phyloP scores from a whole-genome alignment of 2,888 invertebrate species.

The Nezara viridula region DNA sequence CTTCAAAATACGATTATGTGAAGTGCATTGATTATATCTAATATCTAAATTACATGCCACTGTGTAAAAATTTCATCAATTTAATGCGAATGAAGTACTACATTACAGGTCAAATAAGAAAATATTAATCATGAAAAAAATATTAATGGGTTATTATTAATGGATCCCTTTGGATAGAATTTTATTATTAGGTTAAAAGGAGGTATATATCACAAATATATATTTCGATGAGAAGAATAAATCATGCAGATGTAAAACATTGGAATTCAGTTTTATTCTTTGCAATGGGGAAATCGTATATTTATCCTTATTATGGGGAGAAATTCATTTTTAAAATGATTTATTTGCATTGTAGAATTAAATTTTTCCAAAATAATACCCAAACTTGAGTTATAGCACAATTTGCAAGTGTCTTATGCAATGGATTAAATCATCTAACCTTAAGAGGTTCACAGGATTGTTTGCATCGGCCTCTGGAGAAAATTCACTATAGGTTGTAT shows the following conservation, averaged over 20 bases:
- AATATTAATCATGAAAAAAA: background rate
- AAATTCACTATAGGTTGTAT: slow-evolving; percentile 8
- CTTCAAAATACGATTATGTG: background rate
- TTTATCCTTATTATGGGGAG: background rate
- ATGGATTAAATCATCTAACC: slow-evolving; percentile 21
- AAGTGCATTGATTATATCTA: background rate
- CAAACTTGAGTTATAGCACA: slow-evolving; percentile 16
- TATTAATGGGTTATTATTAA: background rate
- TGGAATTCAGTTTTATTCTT: background rate
- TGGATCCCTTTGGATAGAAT: background rate
- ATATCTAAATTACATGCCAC: background rate
- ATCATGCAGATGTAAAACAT: slow-evolving; percentile 10
- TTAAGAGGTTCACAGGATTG: slow-evolving; percentile 19
- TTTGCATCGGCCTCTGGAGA: slow-evolving; percentile 1
- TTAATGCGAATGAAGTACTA: background rate
- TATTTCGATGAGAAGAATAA: background rate
- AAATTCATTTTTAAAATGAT: background rate
- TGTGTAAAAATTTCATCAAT: background rate
- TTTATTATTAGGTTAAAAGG: background rate
- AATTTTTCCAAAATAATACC: slow-evolving; percentile 3
- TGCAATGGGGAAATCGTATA: background rate
- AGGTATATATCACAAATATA: background rate
- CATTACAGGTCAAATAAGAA: background rate
- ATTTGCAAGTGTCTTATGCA: slow-evolving; percentile 25
- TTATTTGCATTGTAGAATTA: background rate